A percentile compares a stretch with the other conserved stretches of the same genome.
Conservation (phyloP, 1,140 invertebrate genomes). For the Odontomachus brunneus region DNA sequence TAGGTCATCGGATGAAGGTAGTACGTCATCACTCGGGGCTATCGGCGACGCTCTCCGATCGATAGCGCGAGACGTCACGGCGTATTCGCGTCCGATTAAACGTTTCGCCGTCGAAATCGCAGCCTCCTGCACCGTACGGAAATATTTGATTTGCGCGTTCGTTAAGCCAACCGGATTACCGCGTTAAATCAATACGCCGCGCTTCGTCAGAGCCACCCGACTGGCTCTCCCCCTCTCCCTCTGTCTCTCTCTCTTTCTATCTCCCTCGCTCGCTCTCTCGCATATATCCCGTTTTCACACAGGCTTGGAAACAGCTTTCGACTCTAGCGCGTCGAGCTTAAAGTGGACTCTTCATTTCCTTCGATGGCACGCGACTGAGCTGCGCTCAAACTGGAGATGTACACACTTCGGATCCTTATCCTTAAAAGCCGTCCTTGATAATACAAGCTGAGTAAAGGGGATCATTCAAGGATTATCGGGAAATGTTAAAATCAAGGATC, state of each 20-base stretch:
- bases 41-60: slow-evolving; percentile 37
- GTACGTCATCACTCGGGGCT: slow-evolving; percentile 33
- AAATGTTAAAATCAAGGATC: not conserved
- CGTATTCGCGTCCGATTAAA: slow-evolving; percentile 15
- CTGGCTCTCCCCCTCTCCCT: slow-evolving; percentile 11
- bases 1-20: slow-evolving; percentile 47
- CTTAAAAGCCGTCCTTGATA: not conserved
- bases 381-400: slow-evolving; percentile 1
- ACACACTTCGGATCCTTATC: slow-evolving; percentile 17
- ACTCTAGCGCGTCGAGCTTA: slow-evolving; percentile 41
- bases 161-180: slow-evolving; percentile 62
- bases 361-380: slow-evolving; percentile 22
- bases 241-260: slow-evolving; percentile 19
- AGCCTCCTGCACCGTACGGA: not conserved
- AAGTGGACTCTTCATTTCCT: slow-evolving; percentile 47
- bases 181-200: slow-evolving; percentile 66
- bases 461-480: slow-evolving; percentile 1
- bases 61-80: slow-evolving; percentile 37
- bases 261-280: slow-evolving; percentile 12
- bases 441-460: slow-evolving; percentile 3
- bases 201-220: slow-evolving; percentile 59
- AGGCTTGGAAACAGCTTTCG: slow-evolving; percentile 13
- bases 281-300: slow-evolving; percentile 51
- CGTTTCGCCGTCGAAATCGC: slow-evolving; percentile 20
- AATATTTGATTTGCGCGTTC: slow-evolving; percentile 62